Percentiles rank a stretch among this genome's conserved stretches.
These are phyloP conservation scores for Procavia capensis DNA, from an alignment of 2,113 vertebrate genomes.

Conservation along the genomic window DNA sequence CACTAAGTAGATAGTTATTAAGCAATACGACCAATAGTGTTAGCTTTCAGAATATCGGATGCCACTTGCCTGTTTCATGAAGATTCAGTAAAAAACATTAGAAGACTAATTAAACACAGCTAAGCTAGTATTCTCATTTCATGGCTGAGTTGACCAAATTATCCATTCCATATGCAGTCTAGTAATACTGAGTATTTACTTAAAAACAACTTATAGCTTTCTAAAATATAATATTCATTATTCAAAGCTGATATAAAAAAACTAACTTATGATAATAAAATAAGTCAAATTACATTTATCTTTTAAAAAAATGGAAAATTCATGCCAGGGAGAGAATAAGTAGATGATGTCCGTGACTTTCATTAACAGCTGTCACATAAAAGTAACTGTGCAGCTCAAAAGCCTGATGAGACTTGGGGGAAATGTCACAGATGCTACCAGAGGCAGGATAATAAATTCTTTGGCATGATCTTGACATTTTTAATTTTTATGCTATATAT, in stretches of 20 bases:
- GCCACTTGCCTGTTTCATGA: not conserved
- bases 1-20: conserved; percentile 37
- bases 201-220: conserved; percentile 41
- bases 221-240: conserved; percentile 45
- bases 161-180: not conserved
- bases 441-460: not conserved
- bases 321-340: conserved; percentile 10
- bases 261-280: conserved; percentile 32
- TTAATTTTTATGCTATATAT: conserved; percentile 13
- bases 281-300: conserved; percentile 10
- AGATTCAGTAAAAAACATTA: conserved; percentile 57
- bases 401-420: not conserved
- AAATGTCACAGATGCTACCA: not conserved
- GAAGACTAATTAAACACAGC: conserved; percentile 57
- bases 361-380: not conserved
- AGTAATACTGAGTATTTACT: conserved; percentile 41
- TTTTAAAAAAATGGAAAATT: conserved; percentile 57
- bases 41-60: conserved; percentile 33
- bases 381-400: not conserved
- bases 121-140: conserved; percentile 62
- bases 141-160: conserved; percentile 17
- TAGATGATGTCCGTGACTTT: not conserved
- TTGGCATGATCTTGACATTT: conserved; percentile 1
- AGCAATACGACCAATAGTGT: conserved; percentile 32
- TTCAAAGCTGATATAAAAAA: conserved; percentile 48